Conservation (phyloP, 2,113 vertebrate genomes). For the Elanus axillaris region DNA sequence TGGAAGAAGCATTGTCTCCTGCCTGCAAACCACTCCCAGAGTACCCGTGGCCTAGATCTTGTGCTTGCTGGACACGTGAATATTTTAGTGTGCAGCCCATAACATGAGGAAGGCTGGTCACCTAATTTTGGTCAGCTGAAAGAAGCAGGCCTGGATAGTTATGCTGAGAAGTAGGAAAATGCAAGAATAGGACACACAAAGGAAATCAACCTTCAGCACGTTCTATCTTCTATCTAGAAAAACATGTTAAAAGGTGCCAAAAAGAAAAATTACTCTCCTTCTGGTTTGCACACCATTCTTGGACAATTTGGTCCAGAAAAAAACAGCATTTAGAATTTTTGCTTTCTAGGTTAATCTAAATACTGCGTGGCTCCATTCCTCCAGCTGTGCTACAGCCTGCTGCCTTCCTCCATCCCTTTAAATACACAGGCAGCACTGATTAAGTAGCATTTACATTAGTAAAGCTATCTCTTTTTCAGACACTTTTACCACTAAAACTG, state of each 20-base stretch:
- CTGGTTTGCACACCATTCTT: not conserved
- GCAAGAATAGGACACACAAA: not conserved
- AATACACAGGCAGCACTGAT: not conserved
- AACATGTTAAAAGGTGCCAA: not conserved
- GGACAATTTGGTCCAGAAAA: not conserved
- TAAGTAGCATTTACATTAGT: not conserved
- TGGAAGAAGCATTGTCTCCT: not conserved
- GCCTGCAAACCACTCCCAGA: not conserved
- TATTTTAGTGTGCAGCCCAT: not conserved
- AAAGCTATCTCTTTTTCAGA: not conserved
- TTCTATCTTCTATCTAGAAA: not conserved
- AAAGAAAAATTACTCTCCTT: not conserved
- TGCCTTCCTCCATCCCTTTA: not conserved
- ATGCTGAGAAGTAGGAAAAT: not conserved
- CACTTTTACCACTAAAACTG: not conserved
- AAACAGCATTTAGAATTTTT: not conserved
- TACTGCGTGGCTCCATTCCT: not conserved
- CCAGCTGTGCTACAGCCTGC: not conserved
- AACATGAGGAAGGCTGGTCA: not conserved
- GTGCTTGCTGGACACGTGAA: not conserved
- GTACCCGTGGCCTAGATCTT: too few species aligned
- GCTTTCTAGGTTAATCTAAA: not conserved
- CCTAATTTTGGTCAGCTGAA: not conserved
- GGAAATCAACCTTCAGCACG: not conserved
- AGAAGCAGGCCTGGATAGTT: not conserved